Evolutionary conservation across 2,888 invertebrate genomes (phyloP), one percentile per base, ranked within the genome.

Genomic region (Lissonota sp.): DNA sequence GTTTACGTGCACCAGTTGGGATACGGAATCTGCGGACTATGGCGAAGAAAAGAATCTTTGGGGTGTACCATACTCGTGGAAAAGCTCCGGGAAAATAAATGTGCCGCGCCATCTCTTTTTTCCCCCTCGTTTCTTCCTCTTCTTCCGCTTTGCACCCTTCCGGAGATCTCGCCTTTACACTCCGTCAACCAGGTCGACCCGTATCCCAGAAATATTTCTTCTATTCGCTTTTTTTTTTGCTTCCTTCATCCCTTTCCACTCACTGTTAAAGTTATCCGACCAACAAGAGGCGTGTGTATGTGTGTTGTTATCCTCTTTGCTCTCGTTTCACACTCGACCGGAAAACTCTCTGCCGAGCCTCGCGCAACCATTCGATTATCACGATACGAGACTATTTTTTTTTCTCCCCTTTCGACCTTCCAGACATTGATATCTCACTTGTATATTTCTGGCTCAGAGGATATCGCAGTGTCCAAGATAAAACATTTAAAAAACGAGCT

Each of bases 141-240:
- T 70, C 63, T 62, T 69, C 44, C 44, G 7, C 64, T 60, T 53
- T 39, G 42, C 49, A 53, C 66, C 66, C 57, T 71, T 53, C 49
- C 64, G 63, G 39, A 57, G 39, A 49, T 51, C 67, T 69, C 69
- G 40, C 64, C 73, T 64, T 76, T 76, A 66, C 51, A 80, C 80
- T 71, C 66, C 80, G 80, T 80, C 76, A 76, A 80, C 80, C 76
- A 71, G 76, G 80, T 76, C 76, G 80, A 76, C 80, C 71, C 55
- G 71, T 67, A 80, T 76, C 62, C 76, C 40, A 51, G 64, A 42
- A 67, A 46, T 16, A 40, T 46, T 62, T 5, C 12, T 39, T 37
- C 67, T 51, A 39, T 46, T 7, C 16, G n/a, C 12, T 16, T 5
- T 67, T 53, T 10, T 39, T 5, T 67, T 53, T 10, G 12, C 37